These are phyloP conservation scores for Circaetus gallicus DNA, from an alignment of 2,113 vertebrate genomes.

Conservation along the genomic window DNA sequence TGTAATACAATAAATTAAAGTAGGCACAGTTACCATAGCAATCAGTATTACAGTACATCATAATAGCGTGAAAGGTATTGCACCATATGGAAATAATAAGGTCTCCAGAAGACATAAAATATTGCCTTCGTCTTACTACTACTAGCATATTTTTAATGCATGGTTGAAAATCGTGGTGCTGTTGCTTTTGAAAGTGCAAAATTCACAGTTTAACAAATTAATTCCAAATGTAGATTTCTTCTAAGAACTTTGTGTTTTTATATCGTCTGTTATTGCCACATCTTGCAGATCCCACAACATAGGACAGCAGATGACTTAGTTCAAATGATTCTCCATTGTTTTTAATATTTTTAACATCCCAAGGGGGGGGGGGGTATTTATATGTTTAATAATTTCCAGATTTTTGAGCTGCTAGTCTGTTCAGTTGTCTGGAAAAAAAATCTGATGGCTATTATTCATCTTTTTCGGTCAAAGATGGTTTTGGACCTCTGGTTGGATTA, in stretches of 20 bases:
- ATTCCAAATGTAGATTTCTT: conserved; percentile 55
- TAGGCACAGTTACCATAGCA: background rate
- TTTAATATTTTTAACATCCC: conserved; percentile 45
- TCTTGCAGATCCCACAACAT: conserved; percentile 42
- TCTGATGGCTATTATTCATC: background rate
- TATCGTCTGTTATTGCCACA: conserved; percentile 18
- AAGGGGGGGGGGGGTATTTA: conserved; percentile 9
- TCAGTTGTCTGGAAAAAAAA: conserved; percentile 17
- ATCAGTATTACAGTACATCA: background rate
- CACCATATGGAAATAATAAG: background rate
- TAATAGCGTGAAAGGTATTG: background rate
- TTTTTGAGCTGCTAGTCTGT: conserved; percentile 6
- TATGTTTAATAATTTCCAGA: conserved; percentile 53
- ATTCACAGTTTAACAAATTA: conserved; percentile 35
- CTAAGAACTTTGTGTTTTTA: conserved; percentile 35
- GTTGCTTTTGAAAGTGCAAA: conserved; percentile 33
- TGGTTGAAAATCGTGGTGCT: background rate
- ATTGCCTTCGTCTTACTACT: background rate
- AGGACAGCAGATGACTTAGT: conserved; percentile 32
- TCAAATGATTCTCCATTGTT: conserved; percentile 48
- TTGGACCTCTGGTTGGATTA: background rate
- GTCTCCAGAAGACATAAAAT: background rate
- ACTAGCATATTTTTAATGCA: background rate
- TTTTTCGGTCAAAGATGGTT: background rate
- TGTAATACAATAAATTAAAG: background rate